A percentile compares a stretch with the other conserved stretches of the same genome.
Conservation (phyloP, 1,140 invertebrate genomes). For the Dufourea novaeangliae region DNA sequence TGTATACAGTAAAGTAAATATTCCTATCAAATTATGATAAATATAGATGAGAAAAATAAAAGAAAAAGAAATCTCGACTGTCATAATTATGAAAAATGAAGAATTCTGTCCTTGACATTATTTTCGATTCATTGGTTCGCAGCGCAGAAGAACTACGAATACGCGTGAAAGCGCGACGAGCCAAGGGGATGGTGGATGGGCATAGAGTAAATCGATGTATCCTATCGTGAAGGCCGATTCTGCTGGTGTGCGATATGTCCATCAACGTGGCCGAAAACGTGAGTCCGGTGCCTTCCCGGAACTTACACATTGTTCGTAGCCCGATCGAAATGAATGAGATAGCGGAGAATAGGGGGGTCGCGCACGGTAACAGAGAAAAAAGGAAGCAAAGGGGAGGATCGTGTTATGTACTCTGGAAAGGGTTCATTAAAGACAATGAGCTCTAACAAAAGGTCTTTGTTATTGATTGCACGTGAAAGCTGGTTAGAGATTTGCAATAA, state of each 20-base stretch:
- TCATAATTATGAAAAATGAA: no score
- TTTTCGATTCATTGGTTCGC: background rate
- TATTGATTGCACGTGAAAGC: constrained; percentile 13
- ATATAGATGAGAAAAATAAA: no score
- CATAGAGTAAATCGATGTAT: background rate
- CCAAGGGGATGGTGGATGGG: background rate
- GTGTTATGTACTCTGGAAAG: constrained; percentile 15
- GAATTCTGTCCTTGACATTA: background rate
- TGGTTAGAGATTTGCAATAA: background rate
- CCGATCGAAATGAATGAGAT: constrained; percentile 1
- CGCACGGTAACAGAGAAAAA: background rate
- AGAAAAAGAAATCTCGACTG: no score
- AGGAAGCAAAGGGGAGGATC: constrained; percentile 13
- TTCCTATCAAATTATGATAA: no score
- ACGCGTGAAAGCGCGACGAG: background rate
- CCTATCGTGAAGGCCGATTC: constrained; percentile 38
- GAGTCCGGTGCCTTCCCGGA: constrained; percentile 27
- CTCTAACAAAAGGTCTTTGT: background rate
- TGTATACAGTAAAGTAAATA: no score
- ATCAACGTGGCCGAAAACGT: constrained; percentile 48
- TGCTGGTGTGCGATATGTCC: constrained; percentile 48
- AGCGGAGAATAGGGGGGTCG: background rate
- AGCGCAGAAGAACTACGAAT: background rate
- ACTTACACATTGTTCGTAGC: constrained; percentile 42
- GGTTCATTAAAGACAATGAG: constrained; percentile 27